Base-by-base conservation (phyloP, 1,140 invertebrate species). In the Archegozetes longisetosus region DNA sequence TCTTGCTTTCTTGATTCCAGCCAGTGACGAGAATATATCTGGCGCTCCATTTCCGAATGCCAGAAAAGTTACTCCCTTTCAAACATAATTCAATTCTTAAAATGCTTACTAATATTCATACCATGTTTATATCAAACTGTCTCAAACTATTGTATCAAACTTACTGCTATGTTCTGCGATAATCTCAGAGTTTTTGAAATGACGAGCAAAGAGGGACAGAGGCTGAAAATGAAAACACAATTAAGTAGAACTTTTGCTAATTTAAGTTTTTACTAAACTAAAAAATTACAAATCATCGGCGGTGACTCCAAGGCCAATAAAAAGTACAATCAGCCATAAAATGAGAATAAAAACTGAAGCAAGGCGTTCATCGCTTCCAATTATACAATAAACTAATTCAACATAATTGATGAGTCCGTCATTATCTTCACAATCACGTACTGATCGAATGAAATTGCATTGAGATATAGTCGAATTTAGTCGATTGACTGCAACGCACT, bases 41-140 rank as follows among this genome's bases (percentile, higher is more conserved):
- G 83, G 79, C 3, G 84, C 80, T 28, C 83, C 83, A 73, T 87
- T 86, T 17, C 84, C 85, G 70, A 86, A 84, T 0, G 84, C 84
- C 65, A 86, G 67, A 63, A 86, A 77, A 23, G 84, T 87, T 6
- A 86, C 83, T 12, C 84, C 84, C 60, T 68, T 12, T n/a, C n/a
- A n/a, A n/a, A n/a, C n/a, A n/a, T n/a, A n/a, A n/a, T n/a, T n/a
- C n/a, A n/a, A n/a, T n/a, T n/a, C n/a, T n/a, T n/a, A n/a, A n/a
- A n/a, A n/a, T n/a, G n/a, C n/a, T n/a, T n/a, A n/a, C n/a, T n/a
- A n/a, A n/a, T n/a, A n/a, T n/a, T n/a, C n/a, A n/a, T n/a, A n/a
- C n/a, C n/a, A n/a, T n/a, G n/a, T n/a, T n/a, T 40, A 27, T 26
- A 50, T 24, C 62, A 14, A 13, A 63, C 20, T 32, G 61, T n/a